Conservation (phyloP, 2,113 vertebrate genomes). For the Neogobius melanostomus region DNA sequence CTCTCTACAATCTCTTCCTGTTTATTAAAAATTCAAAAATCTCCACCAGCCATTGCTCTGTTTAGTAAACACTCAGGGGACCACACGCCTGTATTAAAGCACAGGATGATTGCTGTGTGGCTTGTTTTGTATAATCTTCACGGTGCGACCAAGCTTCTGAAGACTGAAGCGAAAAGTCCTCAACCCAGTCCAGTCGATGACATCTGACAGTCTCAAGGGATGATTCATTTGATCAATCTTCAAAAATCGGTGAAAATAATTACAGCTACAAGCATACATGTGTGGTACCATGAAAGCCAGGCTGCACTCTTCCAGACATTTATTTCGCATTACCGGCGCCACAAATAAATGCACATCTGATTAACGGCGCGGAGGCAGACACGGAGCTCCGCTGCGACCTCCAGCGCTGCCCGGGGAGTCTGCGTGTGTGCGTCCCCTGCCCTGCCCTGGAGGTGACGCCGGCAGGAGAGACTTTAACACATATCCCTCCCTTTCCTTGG, state of each 20-base stretch:
- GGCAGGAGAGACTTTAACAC: conserved; percentile 70
- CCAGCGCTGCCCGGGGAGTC: conserved; percentile 33
- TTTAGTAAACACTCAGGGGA: conserved; percentile 73
- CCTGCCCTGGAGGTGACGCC: conserved; percentile 64
- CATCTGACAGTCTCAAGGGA: too few relatives aligned
- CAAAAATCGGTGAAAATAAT: background rate
- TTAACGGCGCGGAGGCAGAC: conserved; percentile 48
- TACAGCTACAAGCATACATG: too few relatives aligned
- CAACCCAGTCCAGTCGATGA: too few relatives aligned
- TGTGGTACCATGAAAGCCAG: too few relatives aligned
- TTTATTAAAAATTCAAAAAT: conserved; percentile 80
- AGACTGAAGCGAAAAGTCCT: too few relatives aligned
- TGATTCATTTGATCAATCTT: conserved; percentile 17
- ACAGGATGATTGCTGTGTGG: conserved; percentile 55
- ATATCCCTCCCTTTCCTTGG: conserved; percentile 49
- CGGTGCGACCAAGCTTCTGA: too few relatives aligned
- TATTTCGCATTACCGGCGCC: conserved; percentile 60
- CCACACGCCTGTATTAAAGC: conserved; percentile 62
- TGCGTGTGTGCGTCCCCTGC: background rate
- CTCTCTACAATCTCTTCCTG: conserved; percentile 66
- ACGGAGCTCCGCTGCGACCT: conserved; percentile 14
- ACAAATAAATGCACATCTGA: conserved; percentile 13
- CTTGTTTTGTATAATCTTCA: conserved; percentile 49
- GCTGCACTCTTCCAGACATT: conserved; percentile 40
- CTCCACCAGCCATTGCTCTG: conserved; percentile 68